These are phyloP conservation scores for Perca schrenkii DNA, from an alignment of 2,113 vertebrate species.

Conservation along the genomic window DNA sequence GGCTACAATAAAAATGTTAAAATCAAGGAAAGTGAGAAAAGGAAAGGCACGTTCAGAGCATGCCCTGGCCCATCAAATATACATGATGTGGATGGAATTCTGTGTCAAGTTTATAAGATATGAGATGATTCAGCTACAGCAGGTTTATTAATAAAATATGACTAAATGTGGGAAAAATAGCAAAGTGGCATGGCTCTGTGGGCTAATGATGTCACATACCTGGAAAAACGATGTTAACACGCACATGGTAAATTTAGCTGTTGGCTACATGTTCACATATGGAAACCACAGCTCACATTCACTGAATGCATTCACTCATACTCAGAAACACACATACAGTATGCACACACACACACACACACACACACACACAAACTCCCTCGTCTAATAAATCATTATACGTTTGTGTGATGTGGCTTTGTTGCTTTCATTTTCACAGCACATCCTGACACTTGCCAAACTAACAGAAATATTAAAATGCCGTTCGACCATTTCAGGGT, in stretches of 20 bases:
- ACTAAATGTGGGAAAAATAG: slow-evolving; percentile 43
- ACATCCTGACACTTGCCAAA: slow-evolving; percentile 58
- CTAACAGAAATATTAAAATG: slow-evolving; percentile 76
- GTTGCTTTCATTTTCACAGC: slow-evolving; percentile 38
- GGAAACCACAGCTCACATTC: background rate
- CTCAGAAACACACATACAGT: slow-evolving; percentile 18
- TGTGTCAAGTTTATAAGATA: slow-evolving; percentile 62
- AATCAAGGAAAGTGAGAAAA: slow-evolving; percentile 35
- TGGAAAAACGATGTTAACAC: slow-evolving; percentile 58
- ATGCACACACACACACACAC: background rate
- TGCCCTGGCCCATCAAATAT: slow-evolving; percentile 54
- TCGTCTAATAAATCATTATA: slow-evolving; percentile 71
- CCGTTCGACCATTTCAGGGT: slow-evolving; percentile 73
- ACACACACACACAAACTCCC: slow-evolving; percentile 14
- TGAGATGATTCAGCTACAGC: slow-evolving; percentile 70
- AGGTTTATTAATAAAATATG: slow-evolving; percentile 79
- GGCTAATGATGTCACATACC: slow-evolving; percentile 58
- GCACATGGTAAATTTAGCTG: slow-evolving; percentile 38
- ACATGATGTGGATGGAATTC: slow-evolving; percentile 66
- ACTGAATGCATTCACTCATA: slow-evolving; percentile 19
- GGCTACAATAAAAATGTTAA: slow-evolving; percentile 39
- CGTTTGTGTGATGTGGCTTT: slow-evolving; percentile 66
- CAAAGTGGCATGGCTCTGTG: slow-evolving; percentile 52
- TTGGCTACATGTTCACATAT: slow-evolving; percentile 22
- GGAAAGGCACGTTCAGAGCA: slow-evolving; percentile 6